phyloP scores from a whole-genome alignment of 2,888 invertebrate genomes.

The Euplagia quadripunctaria region DNA sequence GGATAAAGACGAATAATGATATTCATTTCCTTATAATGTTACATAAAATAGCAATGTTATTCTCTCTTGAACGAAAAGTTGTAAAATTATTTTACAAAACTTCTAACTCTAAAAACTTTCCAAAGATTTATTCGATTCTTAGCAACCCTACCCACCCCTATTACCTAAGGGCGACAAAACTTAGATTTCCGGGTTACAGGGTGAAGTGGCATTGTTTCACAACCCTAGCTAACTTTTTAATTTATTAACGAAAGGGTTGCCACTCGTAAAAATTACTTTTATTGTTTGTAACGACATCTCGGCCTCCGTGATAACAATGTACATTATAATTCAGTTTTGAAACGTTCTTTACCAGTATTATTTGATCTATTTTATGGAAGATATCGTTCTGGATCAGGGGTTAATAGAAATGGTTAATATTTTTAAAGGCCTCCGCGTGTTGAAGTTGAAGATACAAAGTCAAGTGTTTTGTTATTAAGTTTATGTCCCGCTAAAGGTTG shows the following conservation, averaged over 20 bases:
- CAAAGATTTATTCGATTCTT: slow-evolving; percentile 46
- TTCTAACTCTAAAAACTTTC: slow-evolving; percentile 28
- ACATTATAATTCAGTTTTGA: slow-evolving; percentile 78
- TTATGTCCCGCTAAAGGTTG: slow-evolving; percentile 78
- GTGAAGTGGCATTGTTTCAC: slow-evolving; percentile 83
- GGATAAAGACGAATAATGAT: too few species aligned
- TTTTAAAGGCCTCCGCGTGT: slow-evolving; percentile 63
- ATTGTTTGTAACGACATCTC: slow-evolving; percentile 86
- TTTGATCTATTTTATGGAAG: slow-evolving; percentile 47
- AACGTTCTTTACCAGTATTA: slow-evolving; percentile 55
- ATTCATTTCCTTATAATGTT: too few species aligned
- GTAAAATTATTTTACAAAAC: not conserved
- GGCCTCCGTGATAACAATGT: slow-evolving; percentile 86
- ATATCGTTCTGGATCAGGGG: slow-evolving; percentile 23
- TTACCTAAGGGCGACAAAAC: slow-evolving; percentile 75
- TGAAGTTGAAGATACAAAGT: slow-evolving; percentile 72
- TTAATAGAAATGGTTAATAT: slow-evolving; percentile 46
- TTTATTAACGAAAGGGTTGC: slow-evolving; percentile 86
- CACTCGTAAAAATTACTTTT: slow-evolving; percentile 87
- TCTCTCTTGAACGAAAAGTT: not conserved
- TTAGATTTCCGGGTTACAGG: slow-evolving; percentile 77
- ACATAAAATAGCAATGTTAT: not conserved
- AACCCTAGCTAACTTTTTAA: slow-evolving; percentile 83
- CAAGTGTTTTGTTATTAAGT: slow-evolving; percentile 80
- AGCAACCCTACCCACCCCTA: slow-evolving; percentile 51